Evolutionary conservation across 2,113 vertebrate species (phyloP).

Genomic region (Stercorarius parasiticus): DNA sequence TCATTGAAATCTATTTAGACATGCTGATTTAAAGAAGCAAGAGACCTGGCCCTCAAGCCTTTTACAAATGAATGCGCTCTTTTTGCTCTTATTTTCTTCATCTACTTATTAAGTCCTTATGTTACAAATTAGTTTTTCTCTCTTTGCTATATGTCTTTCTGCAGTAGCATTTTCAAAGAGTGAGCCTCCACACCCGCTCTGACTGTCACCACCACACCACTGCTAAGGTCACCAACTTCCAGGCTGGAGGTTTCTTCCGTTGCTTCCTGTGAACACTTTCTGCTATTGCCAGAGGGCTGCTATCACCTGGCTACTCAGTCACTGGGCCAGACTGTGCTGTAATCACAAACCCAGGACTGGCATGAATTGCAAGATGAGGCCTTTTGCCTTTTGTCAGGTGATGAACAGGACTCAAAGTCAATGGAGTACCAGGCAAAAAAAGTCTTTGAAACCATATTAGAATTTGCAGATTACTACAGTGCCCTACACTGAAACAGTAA

Average conservation of each 20-base stretch:
- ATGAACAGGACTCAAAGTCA: background rate
- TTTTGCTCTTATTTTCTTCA: background rate
- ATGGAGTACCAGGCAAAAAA: background rate
- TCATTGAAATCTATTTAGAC: background rate
- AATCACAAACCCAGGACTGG: background rate
- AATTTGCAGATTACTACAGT: background rate
- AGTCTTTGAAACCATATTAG: background rate
- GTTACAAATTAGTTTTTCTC: background rate
- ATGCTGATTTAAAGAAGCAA: background rate
- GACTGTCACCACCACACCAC: background rate
- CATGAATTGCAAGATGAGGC: background rate
- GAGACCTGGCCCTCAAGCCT: background rate
- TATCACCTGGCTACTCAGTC: background rate
- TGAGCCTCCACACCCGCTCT: background rate
- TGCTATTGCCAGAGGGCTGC: background rate
- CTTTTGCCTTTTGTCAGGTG: background rate
- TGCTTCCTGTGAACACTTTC: background rate
- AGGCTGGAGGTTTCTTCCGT: background rate
- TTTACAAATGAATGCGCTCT: background rate
- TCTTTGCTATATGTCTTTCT: background rate
- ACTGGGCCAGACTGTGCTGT: background rate
- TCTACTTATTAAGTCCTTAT: background rate
- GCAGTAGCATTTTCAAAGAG: background rate
- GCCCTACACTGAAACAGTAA: background rate
- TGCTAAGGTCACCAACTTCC: background rate